Evolutionary conservation across 2,797 vertebrate genomes (phyloP).

Genomic region (Melanogrammus aeglefinus): DNA sequence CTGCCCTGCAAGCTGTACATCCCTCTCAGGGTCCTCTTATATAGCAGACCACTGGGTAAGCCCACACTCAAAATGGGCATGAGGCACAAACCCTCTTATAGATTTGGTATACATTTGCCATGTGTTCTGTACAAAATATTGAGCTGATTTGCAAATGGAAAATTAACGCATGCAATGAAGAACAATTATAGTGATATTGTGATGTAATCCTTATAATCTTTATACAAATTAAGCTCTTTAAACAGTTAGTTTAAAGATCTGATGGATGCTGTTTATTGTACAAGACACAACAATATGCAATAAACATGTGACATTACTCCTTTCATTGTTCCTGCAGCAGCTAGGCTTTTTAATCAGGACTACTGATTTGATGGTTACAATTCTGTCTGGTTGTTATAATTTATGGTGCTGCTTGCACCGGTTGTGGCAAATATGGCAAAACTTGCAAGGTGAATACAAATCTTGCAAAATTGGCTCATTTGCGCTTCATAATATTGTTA

Average conservation of each 20-base stretch:
- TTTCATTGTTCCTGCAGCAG: too few relatives aligned
- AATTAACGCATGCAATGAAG: background rate
- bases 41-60: background rate
- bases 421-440: too few relatives aligned
- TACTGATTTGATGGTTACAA: too few relatives aligned
- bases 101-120: background rate
- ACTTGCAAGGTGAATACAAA: too few relatives aligned
- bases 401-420: too few relatives aligned
- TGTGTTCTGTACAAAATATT: background rate
- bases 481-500: too few relatives aligned
- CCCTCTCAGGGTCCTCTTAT: background rate
- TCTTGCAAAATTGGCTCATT: too few relatives aligned
- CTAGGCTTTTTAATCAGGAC: too few relatives aligned
- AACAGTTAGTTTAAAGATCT: too few relatives aligned
- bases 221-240: background rate
- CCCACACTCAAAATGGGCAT: background rate
- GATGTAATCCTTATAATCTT: background rate
- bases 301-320: too few relatives aligned
- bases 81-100: background rate
- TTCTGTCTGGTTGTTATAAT: too few relatives aligned
- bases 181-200: background rate
- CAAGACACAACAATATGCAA: background rate
- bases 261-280: background rate
- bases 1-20: background rate
- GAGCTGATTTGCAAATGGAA: background rate